Percentiles rank a stretch among this genome's conserved stretches.
Conservation (phyloP, 2,797 vertebrate species). For the Podarcis siculus region DNA sequence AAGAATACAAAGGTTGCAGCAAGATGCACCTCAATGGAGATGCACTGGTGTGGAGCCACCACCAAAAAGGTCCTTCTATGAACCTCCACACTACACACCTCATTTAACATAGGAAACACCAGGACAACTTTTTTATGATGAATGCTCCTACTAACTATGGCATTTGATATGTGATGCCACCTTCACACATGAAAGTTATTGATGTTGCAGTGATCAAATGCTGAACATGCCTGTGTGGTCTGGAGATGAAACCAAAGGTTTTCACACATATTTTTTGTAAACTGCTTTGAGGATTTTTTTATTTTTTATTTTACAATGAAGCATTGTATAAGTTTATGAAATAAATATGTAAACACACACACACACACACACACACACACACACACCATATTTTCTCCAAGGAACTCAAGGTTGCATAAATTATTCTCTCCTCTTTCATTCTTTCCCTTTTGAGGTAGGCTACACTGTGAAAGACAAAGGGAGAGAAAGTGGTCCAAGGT, state of each 20-base stretch:
- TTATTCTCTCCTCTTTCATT: not conserved
- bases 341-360: too few species aligned
- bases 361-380: too few species aligned
- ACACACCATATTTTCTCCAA: not conserved
- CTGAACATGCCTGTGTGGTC: not conserved
- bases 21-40: too few species aligned
- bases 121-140: not conserved
- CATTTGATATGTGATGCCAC: not conserved
- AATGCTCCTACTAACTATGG: not conserved
- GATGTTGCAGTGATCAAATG: not conserved
- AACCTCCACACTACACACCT: too few species aligned
- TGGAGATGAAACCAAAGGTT: not conserved
- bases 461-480: not conserved
- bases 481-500: not conserved
- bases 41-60: too few species aligned
- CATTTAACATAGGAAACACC: not conserved
- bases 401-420: not conserved
- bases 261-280: not conserved
- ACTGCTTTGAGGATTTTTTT: too few species aligned
- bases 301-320: too few species aligned
- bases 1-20: too few species aligned
- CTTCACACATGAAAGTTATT: not conserved
- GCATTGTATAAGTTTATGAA: too few species aligned
- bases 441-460: not conserved
- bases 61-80: too few species aligned